Conservation (phyloP, 2,113 vertebrate species). For the Pteronura brasiliensis region DNA sequence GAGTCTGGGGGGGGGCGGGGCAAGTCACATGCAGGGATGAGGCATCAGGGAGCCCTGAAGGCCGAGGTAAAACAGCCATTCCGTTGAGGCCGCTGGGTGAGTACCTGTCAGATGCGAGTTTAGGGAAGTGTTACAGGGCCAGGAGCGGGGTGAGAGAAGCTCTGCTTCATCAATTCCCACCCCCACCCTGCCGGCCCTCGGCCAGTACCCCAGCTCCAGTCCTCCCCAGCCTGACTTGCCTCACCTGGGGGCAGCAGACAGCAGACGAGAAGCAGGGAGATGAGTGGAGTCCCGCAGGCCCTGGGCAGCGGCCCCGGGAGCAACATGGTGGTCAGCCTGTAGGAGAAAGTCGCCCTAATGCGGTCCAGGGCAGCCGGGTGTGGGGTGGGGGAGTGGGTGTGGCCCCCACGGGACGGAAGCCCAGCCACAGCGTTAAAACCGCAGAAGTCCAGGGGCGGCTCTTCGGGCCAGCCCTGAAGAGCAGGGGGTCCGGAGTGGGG, state of each 20-base stretch:
- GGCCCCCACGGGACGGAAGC: neutral
- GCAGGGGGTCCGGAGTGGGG: no score
- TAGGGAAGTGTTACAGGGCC: neutral
- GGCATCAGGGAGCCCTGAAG: neutral
- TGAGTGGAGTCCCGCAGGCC: neutral
- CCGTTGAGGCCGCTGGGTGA: neutral
- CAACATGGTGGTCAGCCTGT: neutral
- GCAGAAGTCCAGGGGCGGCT: neutral
- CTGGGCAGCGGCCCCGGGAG: neutral
- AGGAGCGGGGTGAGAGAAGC: neutral
- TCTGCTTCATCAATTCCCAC: neutral
- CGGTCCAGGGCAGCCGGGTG: rapidly evolving
- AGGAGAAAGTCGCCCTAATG: neutral
- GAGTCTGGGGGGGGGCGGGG: neutral
- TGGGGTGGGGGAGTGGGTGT: neutral
- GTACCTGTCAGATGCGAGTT: neutral
- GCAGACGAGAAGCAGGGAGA: neutral
- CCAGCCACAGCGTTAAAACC: neutral
- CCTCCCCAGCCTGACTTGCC: neutral
- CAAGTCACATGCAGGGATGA: neutral
- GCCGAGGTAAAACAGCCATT: neutral
- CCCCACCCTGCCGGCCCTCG: neutral
- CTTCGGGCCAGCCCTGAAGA: neutral
- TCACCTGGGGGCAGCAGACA: constrained; percentile 48
- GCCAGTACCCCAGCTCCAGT: neutral